Percentiles rank a stretch among this genome's conserved stretches.
These are phyloP conservation scores for Acronicta leporina DNA, from an alignment of 2,888 invertebrate species.

Conservation along the genomic window DNA sequence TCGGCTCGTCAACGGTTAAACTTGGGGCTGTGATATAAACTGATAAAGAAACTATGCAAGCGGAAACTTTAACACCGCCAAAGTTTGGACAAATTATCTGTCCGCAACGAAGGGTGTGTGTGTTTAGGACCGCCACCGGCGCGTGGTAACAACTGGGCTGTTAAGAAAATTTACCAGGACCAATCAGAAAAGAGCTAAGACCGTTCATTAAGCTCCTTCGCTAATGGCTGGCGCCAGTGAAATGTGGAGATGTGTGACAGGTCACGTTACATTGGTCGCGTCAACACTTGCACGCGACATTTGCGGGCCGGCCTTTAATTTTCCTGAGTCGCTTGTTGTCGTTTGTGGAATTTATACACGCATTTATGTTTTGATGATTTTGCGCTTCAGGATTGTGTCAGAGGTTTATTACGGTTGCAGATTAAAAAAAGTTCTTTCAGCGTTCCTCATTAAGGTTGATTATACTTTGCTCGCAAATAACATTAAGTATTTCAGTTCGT, in stretches of 20 bases:
- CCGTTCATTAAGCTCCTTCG: slow-evolving; percentile 55
- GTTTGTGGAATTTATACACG: slow-evolving; percentile 55
- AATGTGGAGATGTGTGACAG: slow-evolving; percentile 47
- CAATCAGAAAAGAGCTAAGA: slow-evolving; percentile 54
- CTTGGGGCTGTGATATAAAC: slow-evolving; percentile 59
- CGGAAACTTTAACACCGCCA: slow-evolving; percentile 63
- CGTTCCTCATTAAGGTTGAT: slow-evolving; percentile 22
- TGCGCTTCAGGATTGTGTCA: slow-evolving; percentile 47
- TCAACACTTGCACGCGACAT: slow-evolving; percentile 67
- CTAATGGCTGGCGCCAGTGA: slow-evolving; percentile 19
- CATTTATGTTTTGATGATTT: slow-evolving; percentile 57
- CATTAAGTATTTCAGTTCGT: no score
- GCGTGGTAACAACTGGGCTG: slow-evolving; percentile 63
- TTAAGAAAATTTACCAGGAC: slow-evolving; percentile 67
- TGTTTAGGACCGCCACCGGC: slow-evolving; percentile 72
- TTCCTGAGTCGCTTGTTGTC: slow-evolving; percentile 64
- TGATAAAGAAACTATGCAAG: slow-evolving; percentile 71
- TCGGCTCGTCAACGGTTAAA: slow-evolving; percentile 55
- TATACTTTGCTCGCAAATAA: slow-evolving; percentile 44
- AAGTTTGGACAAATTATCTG: slow-evolving; percentile 75
- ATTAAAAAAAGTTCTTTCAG: slow-evolving; percentile 48
- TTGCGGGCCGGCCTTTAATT: slow-evolving; percentile 64
- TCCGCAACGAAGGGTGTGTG: slow-evolving; percentile 68
- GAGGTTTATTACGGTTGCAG: slow-evolving; percentile 46
- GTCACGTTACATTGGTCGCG: slow-evolving; percentile 56